Evolutionary conservation across 2,888 invertebrate species (phyloP).

Genomic region (Clostera curtula): DNA sequence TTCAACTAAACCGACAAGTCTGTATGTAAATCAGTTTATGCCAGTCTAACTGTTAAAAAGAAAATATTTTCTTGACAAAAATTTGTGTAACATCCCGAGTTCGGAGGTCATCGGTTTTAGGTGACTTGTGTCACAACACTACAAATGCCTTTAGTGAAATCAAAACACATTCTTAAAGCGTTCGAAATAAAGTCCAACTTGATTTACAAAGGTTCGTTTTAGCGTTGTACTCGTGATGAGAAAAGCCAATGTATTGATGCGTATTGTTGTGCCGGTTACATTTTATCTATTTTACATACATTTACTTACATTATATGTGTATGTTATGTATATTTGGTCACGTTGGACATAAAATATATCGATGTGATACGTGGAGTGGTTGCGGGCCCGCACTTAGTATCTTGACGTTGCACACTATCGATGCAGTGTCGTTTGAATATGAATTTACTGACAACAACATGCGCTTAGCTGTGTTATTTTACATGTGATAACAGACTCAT

Average conservation of each 20-base stretch:
- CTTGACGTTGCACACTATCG: not conserved
- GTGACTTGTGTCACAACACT: constrained; percentile 29
- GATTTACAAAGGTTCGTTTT: not conserved
- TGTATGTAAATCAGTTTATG: constrained; percentile 40
- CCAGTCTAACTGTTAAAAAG: constrained; percentile 33
- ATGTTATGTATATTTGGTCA: no score
- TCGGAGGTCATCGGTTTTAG: constrained; percentile 39
- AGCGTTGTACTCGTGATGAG: constrained; percentile 23
- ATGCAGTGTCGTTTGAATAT: no score
- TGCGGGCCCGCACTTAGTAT: not conserved
- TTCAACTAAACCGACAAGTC: constrained; percentile 29
- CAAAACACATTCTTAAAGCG: constrained; percentile 7
- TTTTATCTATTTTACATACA: constrained; percentile 33
- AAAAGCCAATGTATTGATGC: constrained; percentile 26
- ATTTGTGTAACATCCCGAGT: constrained; percentile 31
- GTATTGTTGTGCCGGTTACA: constrained; percentile 28
- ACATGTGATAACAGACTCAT: no score
- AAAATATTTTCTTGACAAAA: constrained; percentile 37
- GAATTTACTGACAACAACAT: no score
- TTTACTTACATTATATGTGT: constrained; percentile 12
- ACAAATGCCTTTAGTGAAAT: constrained; percentile 4
- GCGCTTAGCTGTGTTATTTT: no score
- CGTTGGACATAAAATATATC: not conserved
- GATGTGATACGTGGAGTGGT: not conserved
- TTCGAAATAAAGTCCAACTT: not conserved